Conservation (phyloP, 1,140 invertebrate species). For the Pachyrhynchus sulphureomaculatus region DNA sequence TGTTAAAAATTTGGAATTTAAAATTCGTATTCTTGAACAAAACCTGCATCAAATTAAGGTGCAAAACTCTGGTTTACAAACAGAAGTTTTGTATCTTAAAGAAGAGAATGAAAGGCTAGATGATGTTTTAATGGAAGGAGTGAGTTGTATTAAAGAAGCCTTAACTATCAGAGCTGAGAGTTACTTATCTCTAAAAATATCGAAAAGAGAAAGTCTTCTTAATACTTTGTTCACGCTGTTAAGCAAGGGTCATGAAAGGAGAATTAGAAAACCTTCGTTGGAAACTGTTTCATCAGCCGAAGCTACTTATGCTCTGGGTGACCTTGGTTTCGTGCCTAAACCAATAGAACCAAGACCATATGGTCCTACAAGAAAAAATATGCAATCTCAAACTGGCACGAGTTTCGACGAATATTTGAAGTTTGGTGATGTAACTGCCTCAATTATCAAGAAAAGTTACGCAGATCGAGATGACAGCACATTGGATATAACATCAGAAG, state of each 20-base stretch:
- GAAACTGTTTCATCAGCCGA: slow-evolving; percentile 39
- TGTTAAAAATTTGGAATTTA: slow-evolving; percentile 51
- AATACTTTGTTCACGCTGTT: slow-evolving; percentile 57
- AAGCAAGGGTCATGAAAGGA: slow-evolving; percentile 58
- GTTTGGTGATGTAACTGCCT: slow-evolving; percentile 2
- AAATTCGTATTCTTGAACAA: slow-evolving; percentile 59
- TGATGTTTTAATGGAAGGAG: slow-evolving; percentile 60
- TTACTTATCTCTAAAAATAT: slow-evolving; percentile 30
- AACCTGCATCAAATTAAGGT: slow-evolving; percentile 56
- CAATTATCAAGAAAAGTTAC: slow-evolving; percentile 10
- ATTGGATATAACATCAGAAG: slow-evolving; percentile 3
- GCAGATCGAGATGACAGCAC: slow-evolving; percentile 3
- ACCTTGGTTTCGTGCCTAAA: slow-evolving; percentile 48
- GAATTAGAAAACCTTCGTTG: slow-evolving; percentile 37
- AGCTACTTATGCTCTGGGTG: slow-evolving; percentile 42
- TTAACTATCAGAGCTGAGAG: slow-evolving; percentile 53
- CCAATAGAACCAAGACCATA: slow-evolving; percentile 35
- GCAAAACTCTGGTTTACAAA: slow-evolving; percentile 43
- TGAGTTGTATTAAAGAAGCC: slow-evolving; percentile 58
- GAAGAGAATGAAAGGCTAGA: slow-evolving; percentile 57
- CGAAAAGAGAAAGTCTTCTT: slow-evolving; percentile 54
- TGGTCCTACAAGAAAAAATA: slow-evolving; percentile 33
- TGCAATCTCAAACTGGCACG: slow-evolving; percentile 36
- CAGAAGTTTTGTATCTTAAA: slow-evolving; percentile 54
- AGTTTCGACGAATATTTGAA: slow-evolving; percentile 44